A percentile compares a stretch with the other conserved stretches of the same genome.
These are phyloP conservation scores for Corythornis vintsioides DNA, from an alignment of 2,113 vertebrate species.

Conservation along the genomic window DNA sequence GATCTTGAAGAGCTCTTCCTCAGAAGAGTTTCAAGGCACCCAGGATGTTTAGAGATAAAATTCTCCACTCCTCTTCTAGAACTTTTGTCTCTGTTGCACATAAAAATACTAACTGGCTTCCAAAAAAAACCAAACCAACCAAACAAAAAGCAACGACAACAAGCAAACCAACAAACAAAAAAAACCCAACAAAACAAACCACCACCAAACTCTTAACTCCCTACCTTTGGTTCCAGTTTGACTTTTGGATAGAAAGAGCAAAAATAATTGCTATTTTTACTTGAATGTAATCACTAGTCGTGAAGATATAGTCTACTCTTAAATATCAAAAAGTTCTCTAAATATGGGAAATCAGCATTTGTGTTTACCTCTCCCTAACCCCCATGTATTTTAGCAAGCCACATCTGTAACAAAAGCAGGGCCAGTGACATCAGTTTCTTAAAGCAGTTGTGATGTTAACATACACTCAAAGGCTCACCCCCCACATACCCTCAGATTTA, in stretches of 20 bases:
- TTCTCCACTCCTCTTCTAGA: not conserved
- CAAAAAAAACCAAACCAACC: not conserved
- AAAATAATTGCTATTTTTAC: not conserved
- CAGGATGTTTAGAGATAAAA: not conserved
- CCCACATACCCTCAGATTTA: not conserved
- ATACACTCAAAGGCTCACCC: not conserved
- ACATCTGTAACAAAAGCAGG: not conserved
- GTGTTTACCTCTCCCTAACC: not conserved
- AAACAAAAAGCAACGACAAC: not conserved
- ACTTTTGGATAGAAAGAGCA: not conserved
- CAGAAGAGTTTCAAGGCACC: not conserved
- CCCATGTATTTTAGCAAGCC: not conserved
- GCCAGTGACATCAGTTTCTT: not conserved
- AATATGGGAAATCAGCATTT: not conserved
- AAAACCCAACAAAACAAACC: not conserved
- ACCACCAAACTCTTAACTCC: not conserved
- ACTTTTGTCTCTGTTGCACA: not conserved
- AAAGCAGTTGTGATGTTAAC: not conserved
- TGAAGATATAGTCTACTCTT: not conserved
- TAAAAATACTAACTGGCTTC: not conserved
- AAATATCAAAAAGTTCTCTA: not conserved
- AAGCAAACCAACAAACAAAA: not conserved
- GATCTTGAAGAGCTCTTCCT: not conserved
- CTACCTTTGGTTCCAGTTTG: not conserved
- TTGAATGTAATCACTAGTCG: not conserved